phyloP scores from a whole-genome alignment of 1,140 invertebrate species.

The Aleiodes sp. region DNA sequence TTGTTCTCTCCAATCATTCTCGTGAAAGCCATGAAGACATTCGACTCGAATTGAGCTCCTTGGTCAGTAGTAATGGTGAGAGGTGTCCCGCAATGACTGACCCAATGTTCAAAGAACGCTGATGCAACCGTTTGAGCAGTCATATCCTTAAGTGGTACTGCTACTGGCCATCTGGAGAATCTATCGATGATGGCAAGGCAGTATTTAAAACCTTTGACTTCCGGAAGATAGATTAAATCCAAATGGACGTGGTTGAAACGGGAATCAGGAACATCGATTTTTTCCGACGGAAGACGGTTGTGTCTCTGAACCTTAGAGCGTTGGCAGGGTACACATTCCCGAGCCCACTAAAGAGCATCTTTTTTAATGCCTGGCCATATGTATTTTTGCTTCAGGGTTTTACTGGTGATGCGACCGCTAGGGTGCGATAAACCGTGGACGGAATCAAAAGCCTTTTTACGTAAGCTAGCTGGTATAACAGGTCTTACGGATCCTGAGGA shows the following conservation, averaged over 20 bases:
- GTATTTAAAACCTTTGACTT: not conserved
- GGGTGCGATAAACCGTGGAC: not conserved
- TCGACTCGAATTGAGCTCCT: slow-evolving; percentile 10
- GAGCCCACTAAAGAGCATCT: not conserved
- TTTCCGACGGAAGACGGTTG: not conserved
- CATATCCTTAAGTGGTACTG: not conserved
- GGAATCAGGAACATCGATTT: not conserved
- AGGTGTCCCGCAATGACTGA: not conserved
- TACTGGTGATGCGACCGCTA: not conserved
- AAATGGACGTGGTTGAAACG: slow-evolving; percentile 14
- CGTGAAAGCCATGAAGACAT: not conserved
- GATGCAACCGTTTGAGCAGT: not conserved
- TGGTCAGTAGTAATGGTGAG: slow-evolving; percentile 15
- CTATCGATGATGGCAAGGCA: slow-evolving; percentile 1
- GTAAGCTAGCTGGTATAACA: not conserved
- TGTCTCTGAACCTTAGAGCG: not conserved
- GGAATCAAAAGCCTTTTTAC: not conserved
- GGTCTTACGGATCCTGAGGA: not conserved
- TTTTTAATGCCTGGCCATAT: not conserved
- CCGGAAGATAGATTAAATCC: not conserved
- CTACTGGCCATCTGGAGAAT: slow-evolving; percentile 7
- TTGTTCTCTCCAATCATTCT: slow-evolving; percentile 27
- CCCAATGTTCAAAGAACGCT: not conserved
- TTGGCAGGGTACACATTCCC: not conserved
- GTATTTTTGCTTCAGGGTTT: not conserved